Evolutionary conservation across 2,113 vertebrate genomes (phyloP), one percentile per base, ranked within the genome.

Genomic region (Cranoglanis bouderius): DNA sequence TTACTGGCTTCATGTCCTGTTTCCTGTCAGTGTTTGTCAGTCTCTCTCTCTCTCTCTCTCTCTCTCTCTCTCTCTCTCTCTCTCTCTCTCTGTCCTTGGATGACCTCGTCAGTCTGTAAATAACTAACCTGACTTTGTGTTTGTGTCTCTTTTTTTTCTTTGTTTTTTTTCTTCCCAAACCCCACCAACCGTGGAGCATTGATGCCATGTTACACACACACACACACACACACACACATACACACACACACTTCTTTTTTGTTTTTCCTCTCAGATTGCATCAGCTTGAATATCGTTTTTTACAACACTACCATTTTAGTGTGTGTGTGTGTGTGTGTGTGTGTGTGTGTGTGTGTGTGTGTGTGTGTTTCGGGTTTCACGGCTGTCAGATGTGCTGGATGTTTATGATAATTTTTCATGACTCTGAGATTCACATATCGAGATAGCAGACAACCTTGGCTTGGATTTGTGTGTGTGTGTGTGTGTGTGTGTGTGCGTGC

Each of bases 31-130:
- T 59, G 49, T 12, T 14, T 74, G 40, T 77, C 81, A 18, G 21
- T 84, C 26, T 35, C 88, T 92, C 91, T 90, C 49, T 86, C 63
- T 86, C 16, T 51, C 49, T 57, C 32, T 57, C 32, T 75, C 32
- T 92, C 91, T 67, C 70, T 85, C 67, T 80, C 72, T 92, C 89
- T 88, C 1, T 89, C 84, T 75, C 59, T 88, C 6, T 55, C 59
- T 87, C 7, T 57, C 51, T 57, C 13, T 51, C 55, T 61, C 49
- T 85, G 38, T 82, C 77, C 65, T 80, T 67, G 57, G 53, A 57
- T 75, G 51, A 72, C 81, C 51, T 9, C 26, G 38, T 61, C n/a
- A 61, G 61, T 67, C 38, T 53, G 38, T 70, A 85, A 85, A 80
- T 75, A 81, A 82, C 43, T 49, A 29, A 78, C 43, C 75, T 70